Evolutionary conservation across 2,888 invertebrate species (phyloP).

Genomic region (Scaptomyza tumidula): DNA sequence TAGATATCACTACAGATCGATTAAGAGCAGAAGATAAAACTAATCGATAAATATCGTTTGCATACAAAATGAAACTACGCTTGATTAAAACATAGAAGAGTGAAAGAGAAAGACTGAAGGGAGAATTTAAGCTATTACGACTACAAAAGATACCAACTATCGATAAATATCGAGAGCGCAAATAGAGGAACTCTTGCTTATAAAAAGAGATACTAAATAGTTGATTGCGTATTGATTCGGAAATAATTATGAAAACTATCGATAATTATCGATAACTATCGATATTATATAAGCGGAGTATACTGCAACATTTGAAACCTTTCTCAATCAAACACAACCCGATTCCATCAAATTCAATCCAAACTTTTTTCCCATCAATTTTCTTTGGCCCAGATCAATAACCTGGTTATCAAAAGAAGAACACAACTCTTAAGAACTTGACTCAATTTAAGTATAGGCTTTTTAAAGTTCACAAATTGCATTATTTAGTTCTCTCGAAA

Average conservation of each 20-base stretch:
- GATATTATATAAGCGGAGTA: no score
- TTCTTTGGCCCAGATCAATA: background rate
- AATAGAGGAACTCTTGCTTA: background rate
- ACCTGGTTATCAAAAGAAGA: background rate
- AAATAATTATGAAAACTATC: no score
- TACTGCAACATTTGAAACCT: no score
- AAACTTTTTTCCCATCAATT: background rate
- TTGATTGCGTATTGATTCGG: no score
- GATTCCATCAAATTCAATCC: background rate
- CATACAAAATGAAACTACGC: background rate
- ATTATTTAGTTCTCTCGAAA: background rate
- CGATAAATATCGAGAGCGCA: background rate
- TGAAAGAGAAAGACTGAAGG: background rate
- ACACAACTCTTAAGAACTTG: background rate
- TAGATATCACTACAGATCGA: no score
- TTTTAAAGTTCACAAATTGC: constrained; percentile 2
- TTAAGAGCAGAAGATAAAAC: no score
- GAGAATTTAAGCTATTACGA: background rate
- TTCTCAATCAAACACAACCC: no score
- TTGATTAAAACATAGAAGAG: no score
- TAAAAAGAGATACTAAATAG: background rate
- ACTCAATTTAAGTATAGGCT: background rate
- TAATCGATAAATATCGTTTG: background rate
- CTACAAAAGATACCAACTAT: background rate
- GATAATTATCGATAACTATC: no score